A percentile compares a stretch with the other conserved stretches of the same genome.
These are phyloP conservation scores for Chrysina gloriosa DNA, from an alignment of 2,888 invertebrate genomes.

Conservation along the genomic window DNA sequence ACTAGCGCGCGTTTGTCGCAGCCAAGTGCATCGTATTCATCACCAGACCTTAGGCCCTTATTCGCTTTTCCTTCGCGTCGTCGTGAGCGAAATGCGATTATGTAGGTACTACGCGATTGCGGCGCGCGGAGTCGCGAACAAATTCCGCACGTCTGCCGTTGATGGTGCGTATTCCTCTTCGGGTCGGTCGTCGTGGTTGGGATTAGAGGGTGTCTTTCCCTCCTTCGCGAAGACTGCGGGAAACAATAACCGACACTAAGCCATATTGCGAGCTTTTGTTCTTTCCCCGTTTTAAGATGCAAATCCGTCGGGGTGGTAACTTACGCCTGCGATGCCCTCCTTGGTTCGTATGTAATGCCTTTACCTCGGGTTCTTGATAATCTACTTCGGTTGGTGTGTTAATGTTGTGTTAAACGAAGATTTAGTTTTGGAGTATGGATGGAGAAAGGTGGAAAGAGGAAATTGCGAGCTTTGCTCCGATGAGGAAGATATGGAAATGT, in stretches of 20 bases:
- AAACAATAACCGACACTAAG: slow-evolving; percentile 35
- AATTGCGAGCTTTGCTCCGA: too few species aligned
- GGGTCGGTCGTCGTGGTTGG: slow-evolving; percentile 2
- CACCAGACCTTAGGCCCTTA: slow-evolving; percentile 9
- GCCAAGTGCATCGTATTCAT: slow-evolving; percentile 31
- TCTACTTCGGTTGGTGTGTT: background rate
- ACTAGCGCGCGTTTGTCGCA: slow-evolving; percentile 15
- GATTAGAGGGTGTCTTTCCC: background rate
- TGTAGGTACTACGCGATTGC: too few species aligned
- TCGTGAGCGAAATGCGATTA: slow-evolving; percentile 28
- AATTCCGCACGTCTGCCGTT: slow-evolving; percentile 6
- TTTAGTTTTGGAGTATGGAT: slow-evolving; percentile 1
- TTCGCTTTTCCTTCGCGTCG: slow-evolving; percentile 12
- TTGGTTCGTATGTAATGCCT: slow-evolving; percentile 14
- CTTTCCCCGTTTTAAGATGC: slow-evolving; percentile 35
- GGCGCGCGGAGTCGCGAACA: slow-evolving; percentile 26
- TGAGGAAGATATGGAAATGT: too few species aligned
- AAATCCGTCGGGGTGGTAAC: slow-evolving; percentile 21
- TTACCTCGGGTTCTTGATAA: slow-evolving; percentile 18
- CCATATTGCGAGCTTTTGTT: slow-evolving; percentile 36
- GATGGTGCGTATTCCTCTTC: slow-evolving; percentile 7
- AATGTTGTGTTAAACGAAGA: slow-evolving; percentile 27
- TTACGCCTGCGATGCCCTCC: background rate
- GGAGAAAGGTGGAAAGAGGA: background rate
- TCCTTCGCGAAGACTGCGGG: slow-evolving; percentile 15